Evolutionary conservation across 2,113 vertebrate species (phyloP), one percentile per base, ranked within the genome.

Genomic region (Pteruthius melanotis): DNA sequence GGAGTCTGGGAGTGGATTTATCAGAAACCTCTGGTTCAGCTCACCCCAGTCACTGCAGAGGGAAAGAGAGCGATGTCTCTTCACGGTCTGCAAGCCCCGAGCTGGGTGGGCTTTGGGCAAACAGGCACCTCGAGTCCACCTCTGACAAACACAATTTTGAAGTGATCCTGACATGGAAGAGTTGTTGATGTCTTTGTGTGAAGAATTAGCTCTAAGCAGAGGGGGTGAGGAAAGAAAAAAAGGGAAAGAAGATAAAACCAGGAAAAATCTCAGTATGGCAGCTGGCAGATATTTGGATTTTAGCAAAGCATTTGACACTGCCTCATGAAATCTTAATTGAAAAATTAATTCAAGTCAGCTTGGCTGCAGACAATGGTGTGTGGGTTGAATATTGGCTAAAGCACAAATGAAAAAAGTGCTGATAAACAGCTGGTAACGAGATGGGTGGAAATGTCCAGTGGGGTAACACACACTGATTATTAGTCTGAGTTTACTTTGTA

Each of bases 321-420:
- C 45, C 76, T 92, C 79, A 70, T 90, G 64, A 94, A 96, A 96
- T 83, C 68, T 94, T 90, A 94, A 93, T 78, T 87, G 88, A 64
- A 90, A 95, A 96, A 86, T 87, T 92, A 94, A 87, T 95, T 95
- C 64, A 52, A 92, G 44, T 81, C 69, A 56, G 6, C 39, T 90
- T 94, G 79, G 71, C 88, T 80, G 56, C 52, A 80, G 56, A 90
- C 27, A 89, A 35, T 83, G 77, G 24, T 74, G 28, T 69, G 47
- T 81, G 71, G 63, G 84, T 33, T 86, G 72, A 75, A 93, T 78
- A 33, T 33, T 89, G 85, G 64, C 83, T 75, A 50, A 56, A 89
- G 33, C 47, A 86, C 71, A 94, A 87, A 70, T 53, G 15, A 23
- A 83, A 84, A 77, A 66, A 72, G 3, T 13, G 20, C 12, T 2